A percentile compares a stretch with the other conserved stretches of the same genome.
Conservation (phyloP, 2,113 vertebrate genomes). For the Silurus glanis region DNA sequence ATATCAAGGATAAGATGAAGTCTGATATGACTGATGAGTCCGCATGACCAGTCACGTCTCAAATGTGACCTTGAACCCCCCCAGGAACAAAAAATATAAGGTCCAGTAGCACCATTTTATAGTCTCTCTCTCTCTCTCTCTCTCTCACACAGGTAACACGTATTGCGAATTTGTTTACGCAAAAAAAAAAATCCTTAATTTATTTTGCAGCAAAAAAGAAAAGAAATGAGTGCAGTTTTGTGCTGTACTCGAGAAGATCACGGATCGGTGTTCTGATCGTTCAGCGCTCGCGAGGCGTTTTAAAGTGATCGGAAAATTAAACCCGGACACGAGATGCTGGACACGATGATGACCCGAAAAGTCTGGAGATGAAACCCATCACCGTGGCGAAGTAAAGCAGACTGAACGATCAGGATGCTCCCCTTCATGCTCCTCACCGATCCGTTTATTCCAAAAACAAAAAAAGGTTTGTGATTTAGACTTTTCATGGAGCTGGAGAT, state of each 20-base stretch:
- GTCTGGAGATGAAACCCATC: not conserved
- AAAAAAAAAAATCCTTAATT: conserved; percentile 65
- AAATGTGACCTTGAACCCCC: conserved; percentile 83
- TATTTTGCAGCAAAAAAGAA: conserved; percentile 87
- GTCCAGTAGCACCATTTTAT: conserved; percentile 96
- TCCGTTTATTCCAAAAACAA: conserved; percentile 89
- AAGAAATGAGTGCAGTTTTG: conserved; percentile 83
- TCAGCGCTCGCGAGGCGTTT: not conserved
- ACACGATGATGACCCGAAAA: not conserved
- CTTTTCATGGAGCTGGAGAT: conserved; percentile 68
- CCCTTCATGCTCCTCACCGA: conserved; percentile 69
- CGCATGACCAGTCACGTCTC: conserved; percentile 97
- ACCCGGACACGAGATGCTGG: not conserved
- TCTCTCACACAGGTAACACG: conserved; percentile 70
- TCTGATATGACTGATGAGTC: conserved; percentile 99
- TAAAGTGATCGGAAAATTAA: not conserved
- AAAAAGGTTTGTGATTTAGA: conserved; percentile 66
- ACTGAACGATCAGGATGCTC: conserved; percentile 48
- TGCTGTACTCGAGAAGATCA: conserved; percentile 82
- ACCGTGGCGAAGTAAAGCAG: not conserved
- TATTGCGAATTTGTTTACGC: conserved; percentile 75
- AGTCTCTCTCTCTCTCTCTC: conserved; percentile 71
- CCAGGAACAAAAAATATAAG: conserved; percentile 70
- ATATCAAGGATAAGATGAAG: conserved; percentile 92
- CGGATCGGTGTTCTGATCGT: conserved; percentile 56